Percentiles rank a stretch among this genome's conserved stretches.
Conservation (phyloP, 1,140 invertebrate species). For the Cotesia glomerata region DNA sequence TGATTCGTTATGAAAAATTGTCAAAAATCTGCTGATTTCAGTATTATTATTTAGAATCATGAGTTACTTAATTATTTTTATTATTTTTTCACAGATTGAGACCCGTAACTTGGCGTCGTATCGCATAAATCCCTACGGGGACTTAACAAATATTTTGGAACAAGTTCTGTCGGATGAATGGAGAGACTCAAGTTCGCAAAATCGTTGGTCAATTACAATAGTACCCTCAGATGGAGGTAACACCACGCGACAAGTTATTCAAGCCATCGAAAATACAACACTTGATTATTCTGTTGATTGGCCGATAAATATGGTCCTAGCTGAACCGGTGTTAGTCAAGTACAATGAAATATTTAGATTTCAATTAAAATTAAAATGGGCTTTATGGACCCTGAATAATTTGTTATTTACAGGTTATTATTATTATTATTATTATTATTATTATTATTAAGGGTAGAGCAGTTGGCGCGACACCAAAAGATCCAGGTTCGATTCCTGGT, state of each 20-base stretch:
- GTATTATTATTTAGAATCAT: too few relatives aligned
- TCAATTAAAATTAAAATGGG: constrained; percentile 70
- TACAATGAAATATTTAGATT: constrained; percentile 71
- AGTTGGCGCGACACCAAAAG: too few relatives aligned
- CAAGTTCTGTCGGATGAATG: constrained; percentile 64
- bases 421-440: too few relatives aligned
- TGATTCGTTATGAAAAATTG: too few relatives aligned
- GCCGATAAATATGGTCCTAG: constrained; percentile 67
- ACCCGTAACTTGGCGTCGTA: constrained; percentile 46
- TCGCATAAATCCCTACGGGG: constrained; percentile 54
- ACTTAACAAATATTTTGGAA: constrained; percentile 62
- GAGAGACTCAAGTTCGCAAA: constrained; percentile 55
- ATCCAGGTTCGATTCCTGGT: too few relatives aligned
- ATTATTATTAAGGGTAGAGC: too few relatives aligned
- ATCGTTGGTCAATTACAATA: constrained; percentile 53
- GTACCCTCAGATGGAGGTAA: constrained; percentile 25
- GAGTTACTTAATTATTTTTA: not conserved
- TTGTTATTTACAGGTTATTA: constrained; percentile 63
- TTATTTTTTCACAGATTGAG: constrained; percentile 56
- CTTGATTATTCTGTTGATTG: constrained; percentile 63
- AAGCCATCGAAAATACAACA: constrained; percentile 65
- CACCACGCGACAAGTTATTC: constrained; percentile 50
- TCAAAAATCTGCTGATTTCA: too few relatives aligned
- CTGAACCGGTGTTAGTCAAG: constrained; percentile 59
- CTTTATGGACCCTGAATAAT: constrained; percentile 68